Base-by-base conservation (phyloP, 2,888 invertebrate genomes). In the Hydraecia micacea region DNA sequence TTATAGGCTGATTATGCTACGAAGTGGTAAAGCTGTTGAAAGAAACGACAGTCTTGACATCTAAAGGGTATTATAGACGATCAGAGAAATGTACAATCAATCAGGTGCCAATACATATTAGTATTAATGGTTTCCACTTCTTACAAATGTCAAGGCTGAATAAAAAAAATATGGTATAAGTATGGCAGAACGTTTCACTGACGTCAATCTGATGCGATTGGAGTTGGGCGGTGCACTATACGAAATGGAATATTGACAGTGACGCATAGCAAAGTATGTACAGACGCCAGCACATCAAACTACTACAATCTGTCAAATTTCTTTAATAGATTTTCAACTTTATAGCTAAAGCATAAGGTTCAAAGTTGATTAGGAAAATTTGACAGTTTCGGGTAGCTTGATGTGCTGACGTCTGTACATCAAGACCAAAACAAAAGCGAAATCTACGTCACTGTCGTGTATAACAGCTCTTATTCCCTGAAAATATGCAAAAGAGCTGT, bases 401-500 rank as follows among this genome's bases (percentile, higher is more conserved):
- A n/a, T n/a, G n/a, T n/a, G n/a, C n/a, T n/a, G n/a, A n/a, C n/a
- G n/a, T n/a, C n/a, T 52, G n/a, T n/a, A n/a, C 71, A 32, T 32
- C 42, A 49, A 73, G 36, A 68, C 2, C 21, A 46, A 55, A 58
- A 46, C 49, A 63, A 58, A 68, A 55, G 36, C 15, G 1, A 65
- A 62, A 67, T n/a, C 36, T 62, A 28, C 72, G 70, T 84, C 74
- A 80, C 13, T 18, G 28, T 55, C n/a, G 6, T 62, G 25, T 13
- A 46, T 4, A 71, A 63, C 36, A 58, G 58, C 62, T 55, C 32
- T 52, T 28, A 65, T 63, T 28, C n/a, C 25, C 18, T 11, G 39
- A 77, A 84, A 81, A 52, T 75, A 77, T 75, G 69, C 36, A 63
- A 73, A 60, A 69, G 13, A 52, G 11, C 32, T 55, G 11, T 46